Evolutionary conservation across 2,888 invertebrate species (phyloP).

Genomic region (Choristoneura rosaceana): DNA sequence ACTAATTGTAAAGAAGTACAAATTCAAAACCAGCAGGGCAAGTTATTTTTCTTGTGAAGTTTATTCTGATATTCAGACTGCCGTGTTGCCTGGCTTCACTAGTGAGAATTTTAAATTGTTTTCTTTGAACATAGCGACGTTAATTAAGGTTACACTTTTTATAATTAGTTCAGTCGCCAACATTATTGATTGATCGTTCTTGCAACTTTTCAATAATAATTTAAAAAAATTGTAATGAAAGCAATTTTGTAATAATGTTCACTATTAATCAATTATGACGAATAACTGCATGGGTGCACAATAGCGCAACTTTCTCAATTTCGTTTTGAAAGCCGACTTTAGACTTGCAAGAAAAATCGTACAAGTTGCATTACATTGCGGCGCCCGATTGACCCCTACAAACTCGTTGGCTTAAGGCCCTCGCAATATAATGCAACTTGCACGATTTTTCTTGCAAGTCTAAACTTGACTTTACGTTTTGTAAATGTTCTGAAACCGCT

Average conservation of each 20-base stretch:
- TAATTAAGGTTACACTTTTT: neutral
- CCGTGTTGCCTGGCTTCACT: neutral
- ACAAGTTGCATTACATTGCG: no score
- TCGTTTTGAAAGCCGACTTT: no score
- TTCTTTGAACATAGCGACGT: conserved; percentile 8
- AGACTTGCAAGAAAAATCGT: no score
- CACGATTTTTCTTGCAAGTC: no score
- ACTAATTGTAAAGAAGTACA: neutral
- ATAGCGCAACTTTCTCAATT: no score
- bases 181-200: neutral
- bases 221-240: no score
- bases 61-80: conserved; percentile 16
- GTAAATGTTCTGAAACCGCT: no score
- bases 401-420: no score
- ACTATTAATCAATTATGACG: neutral
- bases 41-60: conserved; percentile 16
- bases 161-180: neutral
- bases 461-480: no score
- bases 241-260: neutral
- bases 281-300: no score
- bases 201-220: neutral
- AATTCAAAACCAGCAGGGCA: neutral
- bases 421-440: no score
- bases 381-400: no score
- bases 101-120: conserved; percentile 24